phyloP scores from a whole-genome alignment of 2,797 vertebrate genomes.

The Astyanax mexicanus region DNA sequence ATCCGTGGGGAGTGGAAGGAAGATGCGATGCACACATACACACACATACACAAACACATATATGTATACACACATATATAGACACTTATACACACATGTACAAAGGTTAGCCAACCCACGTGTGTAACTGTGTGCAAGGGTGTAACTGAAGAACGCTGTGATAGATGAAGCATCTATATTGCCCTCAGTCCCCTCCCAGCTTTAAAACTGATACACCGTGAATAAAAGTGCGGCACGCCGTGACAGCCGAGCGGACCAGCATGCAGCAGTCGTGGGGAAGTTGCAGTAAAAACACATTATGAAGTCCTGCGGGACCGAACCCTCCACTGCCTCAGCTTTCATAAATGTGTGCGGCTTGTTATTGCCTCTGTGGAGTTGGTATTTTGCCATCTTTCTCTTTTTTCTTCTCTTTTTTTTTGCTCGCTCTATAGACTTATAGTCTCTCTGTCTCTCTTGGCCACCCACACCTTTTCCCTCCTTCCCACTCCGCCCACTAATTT shows the following conservation, averaged over 20 bases:
- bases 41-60: constrained; percentile 17
- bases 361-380: constrained; percentile 53
- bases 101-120: constrained; percentile 25
- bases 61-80: too few species aligned
- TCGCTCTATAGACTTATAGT: background rate
- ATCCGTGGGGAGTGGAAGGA: background rate
- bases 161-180: constrained; percentile 32
- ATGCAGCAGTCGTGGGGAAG: constrained; percentile 43
- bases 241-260: constrained; percentile 42
- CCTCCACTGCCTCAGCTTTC: constrained; percentile 50
- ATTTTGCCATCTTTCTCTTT: constrained; percentile 39
- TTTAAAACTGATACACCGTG: constrained; percentile 47
- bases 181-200: constrained; percentile 23
- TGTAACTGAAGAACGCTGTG: constrained; percentile 37
- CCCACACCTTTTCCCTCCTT: background rate
- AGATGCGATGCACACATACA: background rate
- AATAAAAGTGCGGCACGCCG: constrained; percentile 41
- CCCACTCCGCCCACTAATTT: background rate
- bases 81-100: too few species aligned
- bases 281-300: constrained; percentile 63
- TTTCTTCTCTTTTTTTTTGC: background rate
- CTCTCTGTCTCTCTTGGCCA: background rate
- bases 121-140: constrained; percentile 8
- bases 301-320: constrained; percentile 52
- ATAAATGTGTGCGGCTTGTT: constrained; percentile 56